Base-by-base conservation (phyloP, 2,888 invertebrate species). In the Drosophila emarginata region DNA sequence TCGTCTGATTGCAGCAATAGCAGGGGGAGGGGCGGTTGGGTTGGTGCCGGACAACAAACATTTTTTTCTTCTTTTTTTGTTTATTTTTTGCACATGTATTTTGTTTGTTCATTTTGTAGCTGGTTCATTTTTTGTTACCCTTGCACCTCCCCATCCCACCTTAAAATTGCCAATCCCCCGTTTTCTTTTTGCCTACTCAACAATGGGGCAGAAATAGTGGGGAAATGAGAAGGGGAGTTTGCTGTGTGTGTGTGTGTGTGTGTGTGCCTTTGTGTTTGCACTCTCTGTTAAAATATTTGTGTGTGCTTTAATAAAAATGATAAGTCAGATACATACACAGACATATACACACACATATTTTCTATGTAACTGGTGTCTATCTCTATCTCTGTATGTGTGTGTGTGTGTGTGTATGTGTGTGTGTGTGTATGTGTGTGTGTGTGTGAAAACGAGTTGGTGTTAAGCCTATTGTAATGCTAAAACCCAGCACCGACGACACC, bases 231-330 rank as follows among this genome's bases (percentile, higher is more conserved):
- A 32, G 32, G 2, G 32, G 2, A 32, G 32, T 32, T 14, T 32
- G 23, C 9, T 6, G 11, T 28, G 9, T 32, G 66, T 71, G 74
- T 77, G 74, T 74, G 74, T 64, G 70, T 68, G 76, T 78, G 68
- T 72, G 72, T 75, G 77, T 32, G 66, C 71, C 67, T 70, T 76
- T 76, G 74, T 74, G 74, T 63, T 76, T 68, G 74, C 56, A 66
- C 61, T 56, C 40, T 67, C 76, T 68, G 74, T 74, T 67, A 76
- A 78, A 78, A 78, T 78, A 76, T 78, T 76, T 78, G 68, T 72
- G 71, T 75, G 77, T 74, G 74, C 74, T 77, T 78, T 70, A 77
- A 77, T 78, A 77, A 79, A 77, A 78, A 75, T 79, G 78, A 77
- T 79, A 78, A 79, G 77, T 78, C 77, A 79, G 36, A 51, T n/a